Percentiles rank a stretch among this genome's conserved stretches.
Conservation (phyloP, 2,113 vertebrate genomes). For the Etheostoma cragini region DNA sequence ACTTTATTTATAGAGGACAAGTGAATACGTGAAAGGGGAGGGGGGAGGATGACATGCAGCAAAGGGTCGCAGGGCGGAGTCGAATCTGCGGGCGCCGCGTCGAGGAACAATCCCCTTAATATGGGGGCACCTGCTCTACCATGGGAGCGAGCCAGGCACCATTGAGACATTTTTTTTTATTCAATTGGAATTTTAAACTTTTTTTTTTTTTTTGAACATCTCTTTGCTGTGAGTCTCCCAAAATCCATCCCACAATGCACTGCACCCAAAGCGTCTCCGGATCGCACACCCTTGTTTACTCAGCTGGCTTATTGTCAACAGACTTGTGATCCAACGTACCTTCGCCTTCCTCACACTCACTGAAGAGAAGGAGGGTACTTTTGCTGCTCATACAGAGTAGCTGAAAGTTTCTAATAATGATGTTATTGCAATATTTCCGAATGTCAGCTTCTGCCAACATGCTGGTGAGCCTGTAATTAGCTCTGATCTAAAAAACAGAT, state of each 20-base stretch:
- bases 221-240: neutral
- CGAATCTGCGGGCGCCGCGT: too few relatives aligned
- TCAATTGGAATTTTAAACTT: neutral
- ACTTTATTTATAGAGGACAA: too few relatives aligned
- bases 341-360: neutral
- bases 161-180: too few relatives aligned
- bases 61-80: too few relatives aligned
- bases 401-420: neutral
- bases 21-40: too few relatives aligned
- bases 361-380: neutral
- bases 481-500: slow-evolving; percentile 29
- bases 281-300: slow-evolving; percentile 25
- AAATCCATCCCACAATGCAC: neutral
- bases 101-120: too few relatives aligned
- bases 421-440: slow-evolving; percentile 19
- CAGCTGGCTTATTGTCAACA: slow-evolving; percentile 13
- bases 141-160: too few relatives aligned
- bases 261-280: slow-evolving; percentile 4
- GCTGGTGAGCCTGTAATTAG: neutral
- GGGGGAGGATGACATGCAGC: too few relatives aligned
- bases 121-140: too few relatives aligned
- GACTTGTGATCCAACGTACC: neutral
- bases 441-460: slow-evolving; percentile 22
- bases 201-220: neutral
- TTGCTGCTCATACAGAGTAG: neutral